phyloP scores from a whole-genome alignment of 2,113 vertebrate genomes.

The Falco punctatus region DNA sequence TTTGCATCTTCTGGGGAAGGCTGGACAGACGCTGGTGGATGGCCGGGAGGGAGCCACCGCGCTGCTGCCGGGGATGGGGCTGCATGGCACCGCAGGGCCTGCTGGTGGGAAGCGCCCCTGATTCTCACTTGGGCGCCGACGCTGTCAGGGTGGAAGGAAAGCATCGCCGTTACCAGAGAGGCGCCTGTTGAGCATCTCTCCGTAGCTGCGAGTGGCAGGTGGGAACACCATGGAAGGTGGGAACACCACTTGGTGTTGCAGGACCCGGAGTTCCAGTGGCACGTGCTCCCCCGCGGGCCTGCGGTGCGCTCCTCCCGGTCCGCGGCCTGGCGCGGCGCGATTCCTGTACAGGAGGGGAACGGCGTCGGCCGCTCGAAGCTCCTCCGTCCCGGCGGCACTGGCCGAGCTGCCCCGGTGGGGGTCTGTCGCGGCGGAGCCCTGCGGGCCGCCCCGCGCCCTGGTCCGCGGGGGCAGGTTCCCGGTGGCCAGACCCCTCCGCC shows the following conservation, averaged over 20 bases:
- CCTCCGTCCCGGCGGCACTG: too few relatives aligned
- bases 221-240: not conserved
- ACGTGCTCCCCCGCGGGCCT: too few relatives aligned
- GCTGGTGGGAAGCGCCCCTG: too few relatives aligned
- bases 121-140: not conserved
- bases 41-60: not conserved
- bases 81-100: not conserved
- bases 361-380: too few relatives aligned
- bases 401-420: too few relatives aligned
- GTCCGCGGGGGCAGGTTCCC: too few relatives aligned
- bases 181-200: not conserved
- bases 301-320: too few relatives aligned
- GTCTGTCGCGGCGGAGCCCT: too few relatives aligned
- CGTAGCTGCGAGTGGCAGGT: not conserved
- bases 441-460: too few relatives aligned
- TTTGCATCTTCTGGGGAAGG: not conserved
- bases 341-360: too few relatives aligned
- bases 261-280: not conserved
- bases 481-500: too few relatives aligned
- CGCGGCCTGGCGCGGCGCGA: too few relatives aligned
- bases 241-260: not conserved
- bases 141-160: not conserved
- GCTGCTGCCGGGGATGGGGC: not conserved
- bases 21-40: fast-evolving
- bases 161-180: not conserved